These are phyloP conservation scores for Heteronetta atricapilla DNA, from an alignment of 2,113 vertebrate species.

Conservation along the genomic window DNA sequence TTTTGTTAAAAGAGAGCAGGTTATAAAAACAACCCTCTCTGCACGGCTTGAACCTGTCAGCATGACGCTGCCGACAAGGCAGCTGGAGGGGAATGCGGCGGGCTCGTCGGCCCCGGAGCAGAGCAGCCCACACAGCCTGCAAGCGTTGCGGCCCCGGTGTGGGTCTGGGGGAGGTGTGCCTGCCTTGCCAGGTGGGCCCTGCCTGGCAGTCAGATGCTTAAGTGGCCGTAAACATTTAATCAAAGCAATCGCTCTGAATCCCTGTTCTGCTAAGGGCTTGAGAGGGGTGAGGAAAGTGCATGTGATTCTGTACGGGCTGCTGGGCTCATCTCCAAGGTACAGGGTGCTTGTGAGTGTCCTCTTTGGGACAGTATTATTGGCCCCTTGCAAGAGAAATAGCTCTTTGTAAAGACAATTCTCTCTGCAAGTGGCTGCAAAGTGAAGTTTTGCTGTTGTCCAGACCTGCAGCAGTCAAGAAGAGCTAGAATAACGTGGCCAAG, in stretches of 20 bases:
- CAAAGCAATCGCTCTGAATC: not conserved
- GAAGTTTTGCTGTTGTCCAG: not conserved
- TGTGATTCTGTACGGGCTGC: not conserved
- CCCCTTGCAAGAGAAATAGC: not conserved
- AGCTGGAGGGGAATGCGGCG: not conserved
- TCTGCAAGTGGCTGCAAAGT: not conserved
- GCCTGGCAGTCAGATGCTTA: slow-evolving; percentile 30
- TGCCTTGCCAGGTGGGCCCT: slow-evolving; percentile 20
- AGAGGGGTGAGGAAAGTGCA: not conserved
- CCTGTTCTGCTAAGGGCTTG: not conserved
- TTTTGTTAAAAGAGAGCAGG: slow-evolving; percentile 51
- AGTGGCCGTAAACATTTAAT: slow-evolving; percentile 8
- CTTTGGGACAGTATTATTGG: not conserved
- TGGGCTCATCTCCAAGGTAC: not conserved
- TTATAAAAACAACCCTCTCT: slow-evolving; percentile 62
- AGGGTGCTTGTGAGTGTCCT: not conserved
- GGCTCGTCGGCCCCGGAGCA: not conserved
- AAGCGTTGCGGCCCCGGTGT: not conserved
- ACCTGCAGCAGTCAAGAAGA: not conserved
- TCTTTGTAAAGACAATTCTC: not conserved
- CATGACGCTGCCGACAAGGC: not conserved
- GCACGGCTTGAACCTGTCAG: slow-evolving; percentile 46
- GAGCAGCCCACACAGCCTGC: slow-evolving; percentile 57
- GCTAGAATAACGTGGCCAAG: not conserved
- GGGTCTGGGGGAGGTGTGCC: slow-evolving; percentile 17